Evolutionary conservation across 1,140 invertebrate species (phyloP).

Genomic region (Myzus persicae): DNA sequence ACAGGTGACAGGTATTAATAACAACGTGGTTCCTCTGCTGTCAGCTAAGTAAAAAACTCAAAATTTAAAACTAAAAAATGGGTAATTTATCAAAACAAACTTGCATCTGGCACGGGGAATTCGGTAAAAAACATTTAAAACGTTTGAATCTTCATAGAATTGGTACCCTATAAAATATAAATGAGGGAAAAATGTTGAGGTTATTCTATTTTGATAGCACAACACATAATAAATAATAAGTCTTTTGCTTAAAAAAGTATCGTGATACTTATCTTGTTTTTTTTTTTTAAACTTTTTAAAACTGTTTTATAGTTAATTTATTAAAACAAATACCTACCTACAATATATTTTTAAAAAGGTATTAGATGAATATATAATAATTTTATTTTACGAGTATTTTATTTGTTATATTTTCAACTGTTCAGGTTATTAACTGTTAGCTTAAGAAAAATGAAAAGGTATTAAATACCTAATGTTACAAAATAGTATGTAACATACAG

Average conservation of each 20-base stretch:
- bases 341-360: no score
- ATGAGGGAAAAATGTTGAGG: background rate
- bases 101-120: background rate
- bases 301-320: background rate
- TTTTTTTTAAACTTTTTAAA: background rate
- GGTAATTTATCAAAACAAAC: slow-evolving; percentile 6
- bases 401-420: background rate
- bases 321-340: no score
- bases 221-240: background rate
- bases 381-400: no score
- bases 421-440: background rate
- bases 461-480: background rate
- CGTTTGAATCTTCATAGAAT: background rate
- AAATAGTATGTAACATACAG: background rate
- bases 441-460: background rate
- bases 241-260: background rate
- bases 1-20: slow-evolving; percentile 34
- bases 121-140: background rate
- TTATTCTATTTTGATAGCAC: background rate
- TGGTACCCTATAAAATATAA: background rate
- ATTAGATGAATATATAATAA: no score
- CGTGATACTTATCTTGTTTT: background rate
- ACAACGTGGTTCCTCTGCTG: no score
- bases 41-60: background rate
- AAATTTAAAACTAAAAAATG: slow-evolving; percentile 16